A percentile compares a stretch with the other conserved stretches of the same genome.
phyloP scores from a whole-genome alignment of 2,888 invertebrate genomes.

The Campoletis raptor region DNA sequence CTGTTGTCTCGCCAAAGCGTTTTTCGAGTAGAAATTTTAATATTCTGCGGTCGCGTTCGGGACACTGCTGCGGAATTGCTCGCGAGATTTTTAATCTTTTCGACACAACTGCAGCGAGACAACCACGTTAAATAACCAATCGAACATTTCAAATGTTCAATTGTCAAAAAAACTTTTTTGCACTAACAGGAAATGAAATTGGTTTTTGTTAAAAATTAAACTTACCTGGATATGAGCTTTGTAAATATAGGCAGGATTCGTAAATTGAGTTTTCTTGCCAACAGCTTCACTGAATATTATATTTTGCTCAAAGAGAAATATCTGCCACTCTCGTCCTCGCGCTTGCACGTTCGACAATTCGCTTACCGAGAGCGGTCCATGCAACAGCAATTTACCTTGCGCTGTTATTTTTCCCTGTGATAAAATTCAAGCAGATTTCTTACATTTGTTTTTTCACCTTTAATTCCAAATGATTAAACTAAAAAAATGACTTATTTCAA shows the following conservation, averaged over 20 bases:
- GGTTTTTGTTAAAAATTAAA: constrained; percentile 38
- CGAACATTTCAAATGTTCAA: no score
- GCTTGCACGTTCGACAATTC: constrained; percentile 86
- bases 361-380: constrained; percentile 91
- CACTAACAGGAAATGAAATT: background rate
- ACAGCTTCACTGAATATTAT: constrained; percentile 98
- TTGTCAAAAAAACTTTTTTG: no score
- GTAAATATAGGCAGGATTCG: constrained; percentile 97
- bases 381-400: constrained; percentile 97
- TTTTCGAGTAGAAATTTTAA: no score
- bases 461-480: no score
- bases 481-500: no score
- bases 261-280: constrained; percentile 96
- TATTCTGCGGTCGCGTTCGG: no score
- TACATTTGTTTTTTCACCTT: background rate
- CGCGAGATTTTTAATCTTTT: background rate
- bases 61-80: no score
- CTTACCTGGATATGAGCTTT: constrained; percentile 97
- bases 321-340: constrained; percentile 94
- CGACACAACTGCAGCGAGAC: background rate
- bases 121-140: background rate
- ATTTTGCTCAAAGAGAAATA: constrained; percentile 99
- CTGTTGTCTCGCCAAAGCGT: background rate
- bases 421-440: background rate
- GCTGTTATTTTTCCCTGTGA: constrained; percentile 97